Evolutionary conservation across 2,888 invertebrate genomes (phyloP), one percentile per base, ranked within the genome.

Genomic region (Cosmopolites sordidus): DNA sequence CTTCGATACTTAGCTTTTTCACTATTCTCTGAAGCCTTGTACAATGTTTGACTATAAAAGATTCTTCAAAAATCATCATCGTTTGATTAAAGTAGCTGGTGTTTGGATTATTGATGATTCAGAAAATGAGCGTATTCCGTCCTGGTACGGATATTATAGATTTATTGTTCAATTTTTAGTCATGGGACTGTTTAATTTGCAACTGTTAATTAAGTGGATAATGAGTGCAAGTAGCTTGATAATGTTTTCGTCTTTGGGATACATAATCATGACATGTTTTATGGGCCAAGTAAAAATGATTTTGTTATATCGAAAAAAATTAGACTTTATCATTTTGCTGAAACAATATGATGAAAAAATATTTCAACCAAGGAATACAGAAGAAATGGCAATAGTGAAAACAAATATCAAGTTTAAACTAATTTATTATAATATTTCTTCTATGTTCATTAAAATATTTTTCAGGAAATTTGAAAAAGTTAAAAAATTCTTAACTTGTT

Each of bases 321-420:
- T 16, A 4, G 4, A 6, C 6, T 40, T 40, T 11, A 16, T 15
- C 4, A 16, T 2, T 8, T 11, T 40, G 40, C 11, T 40, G 40
- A 40, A 40, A 16, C 40, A 40, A 16, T 40, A 40, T 16, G 17
- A 40, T 40, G 16, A 40, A 16, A 2, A 15, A 40, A 3, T 40
- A 16, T 40, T 40, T 40, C 40, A 40, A 40, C 40, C 40, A 16
- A 40, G 14, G 15, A 40, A 15, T 40, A 16, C 2, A 8, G 16
- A 40, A 5, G 40, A 40, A 16, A 40, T 40, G 40, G 17, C 2
- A 8, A 16, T 40, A 12, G 17, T 40, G 11, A 15, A 40, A 16
- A 40, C 6, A 6, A 11, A 16, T 40, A 6, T 16, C 2, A 40
- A 40, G 40, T 40, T 15, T 12, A 16, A 16, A 40, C 5, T 27